Evolutionary conservation across 2,113 vertebrate genomes (phyloP), one percentile per base, ranked within the genome.

Genomic region (Aplodontia rufa): DNA sequence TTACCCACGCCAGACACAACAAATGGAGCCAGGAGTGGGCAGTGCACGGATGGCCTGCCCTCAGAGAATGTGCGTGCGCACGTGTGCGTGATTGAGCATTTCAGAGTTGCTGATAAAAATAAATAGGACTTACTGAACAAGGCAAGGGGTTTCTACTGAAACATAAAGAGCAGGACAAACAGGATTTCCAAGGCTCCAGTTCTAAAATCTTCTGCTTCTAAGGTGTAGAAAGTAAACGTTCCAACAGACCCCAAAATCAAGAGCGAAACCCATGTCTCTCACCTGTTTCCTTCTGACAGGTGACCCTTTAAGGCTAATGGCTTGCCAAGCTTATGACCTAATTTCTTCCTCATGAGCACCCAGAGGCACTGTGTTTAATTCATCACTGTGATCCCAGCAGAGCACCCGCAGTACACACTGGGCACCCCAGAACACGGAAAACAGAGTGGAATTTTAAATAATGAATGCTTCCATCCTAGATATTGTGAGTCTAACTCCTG

Each of bases 1-100:
- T 91, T 89, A 96, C 94, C 53, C 76, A 75, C 42, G 28, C 55
- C 95, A 97, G 94, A 95, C 64, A 91, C 69, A 96, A 91, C 93
- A 95, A 84, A 95, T 58, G 91, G 95, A 97, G 96, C 78, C 96
- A 91, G 86, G 64, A 79, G 75, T 8, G 6, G 66, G 51, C 51
- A 62, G 45, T 32, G 30, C 19, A 47, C 30, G 62, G 84, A 95
- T 17, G 60, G 35, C 32, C 55, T 81, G 53, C 79, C n/a, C 47
- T 3, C 4, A 0, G 16, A 78, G 55, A 66, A 47, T 19, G 35
- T 42, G 64, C 32, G 68, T 22, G 51, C 64, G 32, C 2, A 30
- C 17, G 20, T 14, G 6, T 26, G 0, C 32, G 42, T 14, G 16
- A 76, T 37, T 58, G 85, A 84, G 64, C 47, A 92, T 62, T 91